These are phyloP conservation scores for Sminthurides aquaticus DNA, from an alignment of 2,888 invertebrate species.

Conservation along the genomic window DNA sequence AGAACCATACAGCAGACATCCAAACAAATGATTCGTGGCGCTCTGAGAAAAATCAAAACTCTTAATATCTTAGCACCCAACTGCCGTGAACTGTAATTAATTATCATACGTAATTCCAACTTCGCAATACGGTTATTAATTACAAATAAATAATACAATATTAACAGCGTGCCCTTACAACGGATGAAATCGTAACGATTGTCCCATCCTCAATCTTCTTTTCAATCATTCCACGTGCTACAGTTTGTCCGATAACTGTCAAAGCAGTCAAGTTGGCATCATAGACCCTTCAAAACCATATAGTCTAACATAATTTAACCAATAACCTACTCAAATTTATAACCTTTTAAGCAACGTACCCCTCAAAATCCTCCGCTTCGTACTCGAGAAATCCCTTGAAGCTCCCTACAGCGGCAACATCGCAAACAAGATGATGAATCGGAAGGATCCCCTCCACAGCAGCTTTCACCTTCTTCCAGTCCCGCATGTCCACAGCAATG, in stretches of 20 bases:
- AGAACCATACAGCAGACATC: too few species aligned
- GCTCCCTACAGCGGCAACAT: background rate
- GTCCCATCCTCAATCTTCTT: background rate
- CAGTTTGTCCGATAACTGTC: background rate
- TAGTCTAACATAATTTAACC: too few species aligned
- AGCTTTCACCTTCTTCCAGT: background rate
- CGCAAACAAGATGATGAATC: background rate
- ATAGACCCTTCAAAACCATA: background rate
- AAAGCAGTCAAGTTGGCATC: background rate
- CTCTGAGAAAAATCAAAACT: too few species aligned
- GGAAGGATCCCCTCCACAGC: background rate
- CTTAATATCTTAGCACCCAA: too few species aligned
- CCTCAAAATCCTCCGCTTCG: background rate
- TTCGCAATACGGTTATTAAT: too few species aligned
- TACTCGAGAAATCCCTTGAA: background rate
- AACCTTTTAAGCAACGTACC: too few species aligned
- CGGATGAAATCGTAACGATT: background rate
- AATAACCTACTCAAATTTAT: too few species aligned
- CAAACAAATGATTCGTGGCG: too few species aligned
- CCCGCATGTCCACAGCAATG: background rate
- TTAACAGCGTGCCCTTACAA: too few species aligned
- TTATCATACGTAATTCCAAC: too few species aligned
- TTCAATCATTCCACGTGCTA: constrained; percentile 1
- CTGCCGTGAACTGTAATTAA: too few species aligned
- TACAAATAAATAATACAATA: too few species aligned